phyloP scores from a whole-genome alignment of 1,140 invertebrate species.

The Scaptomyza graminum region DNA sequence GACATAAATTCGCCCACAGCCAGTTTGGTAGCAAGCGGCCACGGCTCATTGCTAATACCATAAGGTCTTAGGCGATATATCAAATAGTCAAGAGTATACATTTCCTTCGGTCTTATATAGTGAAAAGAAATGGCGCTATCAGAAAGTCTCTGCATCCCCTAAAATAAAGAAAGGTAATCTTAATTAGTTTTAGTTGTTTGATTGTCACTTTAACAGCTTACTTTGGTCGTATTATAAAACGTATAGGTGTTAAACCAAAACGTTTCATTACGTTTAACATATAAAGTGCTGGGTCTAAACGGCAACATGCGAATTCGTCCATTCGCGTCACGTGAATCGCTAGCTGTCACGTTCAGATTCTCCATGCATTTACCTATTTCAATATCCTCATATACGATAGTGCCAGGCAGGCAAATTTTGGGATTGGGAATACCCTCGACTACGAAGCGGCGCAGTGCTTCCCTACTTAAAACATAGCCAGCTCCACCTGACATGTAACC shows the following conservation, averaged over 20 bases:
- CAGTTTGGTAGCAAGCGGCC: constrained; percentile 59
- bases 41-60: not conserved
- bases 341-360: constrained; percentile 92
- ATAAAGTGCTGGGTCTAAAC: not conserved
- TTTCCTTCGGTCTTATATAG: not conserved
- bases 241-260: not conserved
- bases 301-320: not conserved
- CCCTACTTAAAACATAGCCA: constrained; percentile 94
- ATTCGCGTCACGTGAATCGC: constrained; percentile 92
- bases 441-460: constrained; percentile 90
- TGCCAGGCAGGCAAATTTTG: not conserved
- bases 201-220: not conserved
- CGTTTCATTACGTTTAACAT: not conserved
- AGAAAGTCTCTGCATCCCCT: not conserved
- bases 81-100: not conserved
- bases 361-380: constrained; percentile 89
- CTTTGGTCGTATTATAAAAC: not conserved
- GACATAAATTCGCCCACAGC: not conserved
- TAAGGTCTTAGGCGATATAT: not conserved
- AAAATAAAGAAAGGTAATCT: not conserved
- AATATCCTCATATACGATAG: too few species aligned
- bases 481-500: constrained; percentile 98
- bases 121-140: not conserved
- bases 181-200: too few species aligned
- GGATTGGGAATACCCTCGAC: constrained; percentile 88